phyloP scores from a whole-genome alignment of 2,888 invertebrate genomes.

The Tiphia femorata region DNA sequence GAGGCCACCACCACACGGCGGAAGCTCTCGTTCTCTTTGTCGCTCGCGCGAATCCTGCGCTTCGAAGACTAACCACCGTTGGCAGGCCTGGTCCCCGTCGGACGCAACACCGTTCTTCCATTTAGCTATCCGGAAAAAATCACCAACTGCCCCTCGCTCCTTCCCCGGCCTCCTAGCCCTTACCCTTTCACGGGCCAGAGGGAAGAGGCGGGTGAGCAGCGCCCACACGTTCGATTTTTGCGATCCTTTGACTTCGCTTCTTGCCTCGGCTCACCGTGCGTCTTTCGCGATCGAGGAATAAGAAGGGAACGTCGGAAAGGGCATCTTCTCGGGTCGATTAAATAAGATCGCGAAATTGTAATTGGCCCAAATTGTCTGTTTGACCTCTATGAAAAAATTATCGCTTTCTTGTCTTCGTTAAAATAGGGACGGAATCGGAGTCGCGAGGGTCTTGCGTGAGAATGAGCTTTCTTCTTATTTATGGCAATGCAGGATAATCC shows the following conservation, averaged over 20 bases:
- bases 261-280: too few relatives aligned
- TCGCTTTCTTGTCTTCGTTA: too few relatives aligned
- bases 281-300: not conserved
- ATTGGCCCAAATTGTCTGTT: too few relatives aligned
- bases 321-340: too few relatives aligned
- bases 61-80: constrained; percentile 49
- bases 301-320: not conserved
- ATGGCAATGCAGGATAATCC: too few relatives aligned
- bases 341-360: too few relatives aligned
- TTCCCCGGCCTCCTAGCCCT: not conserved
- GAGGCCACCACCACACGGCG: constrained; percentile 42
- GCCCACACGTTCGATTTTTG: not conserved
- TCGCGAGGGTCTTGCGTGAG: too few relatives aligned
- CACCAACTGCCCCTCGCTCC: too few relatives aligned
- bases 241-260: not conserved
- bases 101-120: constrained; percentile 64
- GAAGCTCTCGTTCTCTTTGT: constrained; percentile 55
- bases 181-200: too few relatives aligned
- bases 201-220: not conserved
- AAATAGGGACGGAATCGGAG: too few relatives aligned
- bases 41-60: constrained; percentile 38
- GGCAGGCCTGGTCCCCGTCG: constrained; percentile 42
- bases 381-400: too few relatives aligned
- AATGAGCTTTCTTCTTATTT: too few relatives aligned
- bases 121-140: constrained; percentile 62